Base-by-base conservation (phyloP, 2,888 invertebrate species). In the Lysandra coridon region DNA sequence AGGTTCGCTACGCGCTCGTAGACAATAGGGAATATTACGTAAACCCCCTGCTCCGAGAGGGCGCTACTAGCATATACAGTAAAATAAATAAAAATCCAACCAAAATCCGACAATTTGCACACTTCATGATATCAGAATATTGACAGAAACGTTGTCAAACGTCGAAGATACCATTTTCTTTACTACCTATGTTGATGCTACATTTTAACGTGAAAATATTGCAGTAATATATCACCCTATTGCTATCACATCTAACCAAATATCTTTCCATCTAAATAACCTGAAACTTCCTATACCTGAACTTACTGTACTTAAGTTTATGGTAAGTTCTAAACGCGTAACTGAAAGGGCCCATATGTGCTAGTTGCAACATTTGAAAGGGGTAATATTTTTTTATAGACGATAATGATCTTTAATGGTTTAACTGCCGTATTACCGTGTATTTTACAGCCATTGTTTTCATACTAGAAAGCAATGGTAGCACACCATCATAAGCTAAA, bases 391-490 rank as follows among this genome's bases (percentile, higher is more conserved):
- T 44, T 74, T 74, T 74, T 40, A 40, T n/a, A 1, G 7, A 74
- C 74, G 74, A 40, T 74, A 40, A 74, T n/a, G 40, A 74, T 74
- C 74, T 40, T n/a, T 40, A 74, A 30, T 30, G 64, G 64, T 30
- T 62, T 62, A 10, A 12, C 64, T 64, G 40, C 3, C 44, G 74
- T 74, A 74, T 74, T 44, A 44, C 74, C 74, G 40, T 74, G n/a
- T n/a, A 40, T 44, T 44, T 44, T n/a, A 74, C 40, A n/a, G 74
- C 23, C 74, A 40, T 37, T 74, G 40, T 40, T 14, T 74, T 44
- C 74, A 23, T 23, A 23, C 23, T 23, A 0, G 23, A 23, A 23
- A 23, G 23, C 23, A 23, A 23, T 23, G 23, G 23, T 23, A 23
- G 23, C 23, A 23, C 23, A 23, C 23, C 23, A 23, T 23, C 23